Base-by-base conservation (phyloP, 2,113 vertebrate species). In the Oncorhynchus masou region DNA sequence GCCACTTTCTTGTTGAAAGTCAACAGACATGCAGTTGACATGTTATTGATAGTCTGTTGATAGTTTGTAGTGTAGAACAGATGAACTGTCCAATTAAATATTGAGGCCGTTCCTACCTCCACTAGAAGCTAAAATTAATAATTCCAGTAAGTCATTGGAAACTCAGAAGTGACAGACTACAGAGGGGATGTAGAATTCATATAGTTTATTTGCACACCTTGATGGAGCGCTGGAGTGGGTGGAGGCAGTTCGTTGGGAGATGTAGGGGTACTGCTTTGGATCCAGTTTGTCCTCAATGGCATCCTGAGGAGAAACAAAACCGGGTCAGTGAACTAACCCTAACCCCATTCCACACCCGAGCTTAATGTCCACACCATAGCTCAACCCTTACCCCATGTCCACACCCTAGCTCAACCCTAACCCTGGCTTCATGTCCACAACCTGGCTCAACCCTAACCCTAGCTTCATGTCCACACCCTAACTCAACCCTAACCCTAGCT, bases 251-350 rank as follows among this genome's bases (percentile, higher is more conserved):
- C 97, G 94, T 72, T 97, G 96, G 13, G 97, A 99, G 89, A 99
- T 99, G 81, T 97, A 99, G 0, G 97, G 98, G 83, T 96, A 99
- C 81, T 94, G 97, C 81, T 99, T 99, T 12, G 94, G 94, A 74
- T 99, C 98, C 78, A 99, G 95, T 90, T 99, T 99, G 91, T 99
- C 98, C 62, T 99, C 98, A 9, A 99, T 96, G 39, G 96, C 95
- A 15, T 99, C 97, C 97, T 99, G 77, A 82, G 5, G 51, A 49
- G 74, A 79, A 0, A 81, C 45, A 48, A 73, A 1, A 59, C 29
- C 9, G 20, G 22, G 68, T 70, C 68, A 68, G 19, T 11, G 9
- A 15, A 34, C 66, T 9, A 15, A 20, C 9, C 39, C 2, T 45
- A 6, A 6, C 5, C 5, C 2, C 27, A 27, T n/a, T n/a, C n/a